Evolutionary conservation across 1,140 invertebrate species (phyloP).

Genomic region (Brachionus plicatilis): DNA sequence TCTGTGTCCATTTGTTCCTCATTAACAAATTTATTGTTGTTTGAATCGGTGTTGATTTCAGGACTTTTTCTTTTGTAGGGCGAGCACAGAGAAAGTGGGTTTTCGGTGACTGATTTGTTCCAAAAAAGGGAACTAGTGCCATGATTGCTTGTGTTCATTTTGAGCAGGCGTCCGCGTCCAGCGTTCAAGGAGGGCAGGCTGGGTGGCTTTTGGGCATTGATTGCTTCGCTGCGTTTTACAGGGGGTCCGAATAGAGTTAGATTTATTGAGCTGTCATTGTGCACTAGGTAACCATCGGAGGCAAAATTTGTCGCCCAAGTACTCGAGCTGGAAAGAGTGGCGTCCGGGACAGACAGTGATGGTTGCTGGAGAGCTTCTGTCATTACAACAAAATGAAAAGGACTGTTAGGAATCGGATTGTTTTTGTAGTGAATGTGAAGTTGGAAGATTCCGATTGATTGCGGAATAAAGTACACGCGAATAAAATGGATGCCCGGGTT

Average conservation of each 20-base stretch:
- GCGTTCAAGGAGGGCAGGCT: background rate
- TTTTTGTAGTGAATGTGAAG: background rate
- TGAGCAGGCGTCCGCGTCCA: conserved; percentile 8
- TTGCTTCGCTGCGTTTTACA: background rate
- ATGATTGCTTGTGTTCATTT: background rate
- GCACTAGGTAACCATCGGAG: background rate
- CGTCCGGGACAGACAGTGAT: background rate
- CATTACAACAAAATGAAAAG: conserved; percentile 28
- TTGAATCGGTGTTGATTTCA: background rate
- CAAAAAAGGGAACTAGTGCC: background rate
- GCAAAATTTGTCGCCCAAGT: background rate
- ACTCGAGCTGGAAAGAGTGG: background rate
- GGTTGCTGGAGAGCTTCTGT: background rate
- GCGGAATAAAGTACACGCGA: background rate
- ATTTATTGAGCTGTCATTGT: background rate
- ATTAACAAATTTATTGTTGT: background rate
- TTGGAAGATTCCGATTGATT: background rate
- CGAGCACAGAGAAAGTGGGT: background rate
- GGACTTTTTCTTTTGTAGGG: background rate
- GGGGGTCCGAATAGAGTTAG: background rate
- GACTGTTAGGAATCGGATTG: conserved; percentile 13
- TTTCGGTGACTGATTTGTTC: background rate
- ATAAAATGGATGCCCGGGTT: background rate
- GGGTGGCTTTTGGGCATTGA: background rate
- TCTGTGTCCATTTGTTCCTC: background rate